Base-by-base conservation (phyloP, 2,113 vertebrate species). In the Spheniscus mendiculus region DNA sequence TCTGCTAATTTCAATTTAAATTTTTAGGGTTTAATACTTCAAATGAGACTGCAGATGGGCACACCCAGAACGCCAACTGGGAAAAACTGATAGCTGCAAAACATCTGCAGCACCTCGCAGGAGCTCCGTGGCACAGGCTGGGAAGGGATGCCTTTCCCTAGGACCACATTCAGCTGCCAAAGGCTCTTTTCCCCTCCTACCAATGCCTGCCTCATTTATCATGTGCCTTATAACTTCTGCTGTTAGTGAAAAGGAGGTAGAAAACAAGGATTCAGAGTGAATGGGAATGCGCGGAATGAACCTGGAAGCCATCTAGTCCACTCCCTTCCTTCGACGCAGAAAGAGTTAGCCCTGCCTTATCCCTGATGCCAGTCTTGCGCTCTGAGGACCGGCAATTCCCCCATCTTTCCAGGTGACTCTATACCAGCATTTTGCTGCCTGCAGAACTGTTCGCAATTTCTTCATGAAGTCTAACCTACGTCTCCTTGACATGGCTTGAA, bases 331-430 rank as follows among this genome's bases (percentile, higher is more conserved):
- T 21, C 34, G 15, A 36, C 22, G 30, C 23, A 52, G 65, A 47
- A 62, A 21, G 30, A 71, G 7, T 32, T 20, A 56, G 4, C 5
- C 36, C 61, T 70, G 20, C 50, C 40, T 88, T 47, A 42, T 18
- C 15, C 50, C 27, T 10, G 11, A 58, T 0, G 4, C 6, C 59
- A 30, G 26, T 15, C n/a, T 66, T 9, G 6, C 0, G 0, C 17
- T 38, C 67, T 21, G 14, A 80, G 42, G 25, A 62, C 12, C 0
- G 3, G 12, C 19, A 38, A 29, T 59, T 76, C 8, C 27, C 81
- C 15, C 12, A 10, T 52, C 53, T 73, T 93, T n/a, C 25, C 58
- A n/a, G 16, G 10, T 61, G 27, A 79, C 59, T 59, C 44, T 53
- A 8, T 52, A 19, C 5, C 52, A 89, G 34, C 10, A 38, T 69